Base-by-base conservation (phyloP, 2,113 vertebrate genomes). In the Ammodytes marinus region DNA sequence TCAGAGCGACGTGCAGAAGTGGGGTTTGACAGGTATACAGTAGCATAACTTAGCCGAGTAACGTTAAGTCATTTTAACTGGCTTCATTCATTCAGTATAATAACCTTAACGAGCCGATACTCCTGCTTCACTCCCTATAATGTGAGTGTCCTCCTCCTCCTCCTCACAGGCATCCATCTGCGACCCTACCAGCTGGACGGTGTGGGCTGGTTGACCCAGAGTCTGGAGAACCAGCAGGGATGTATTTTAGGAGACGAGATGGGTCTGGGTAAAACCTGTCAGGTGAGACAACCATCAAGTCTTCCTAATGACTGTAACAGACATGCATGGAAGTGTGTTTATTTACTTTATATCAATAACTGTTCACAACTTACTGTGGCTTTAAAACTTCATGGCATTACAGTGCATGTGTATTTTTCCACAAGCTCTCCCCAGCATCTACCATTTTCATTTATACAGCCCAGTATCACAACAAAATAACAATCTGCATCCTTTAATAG, bases 251-350 rank as follows among this genome's bases (percentile, higher is more conserved):
- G 96, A 2, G 98, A 99, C 60, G 98, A 99, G 90, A 99, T 99
- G 98, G 98, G 98, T 65, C 92, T 99, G 76, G 98, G 97, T 0
- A 99, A 99, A 93, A 99, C 98, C 72, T 99, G 98, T 67, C 98
- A 99, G 96, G 97, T 99, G 86, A 77, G 80, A 58, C 3, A 39
- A 55, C 49, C 17, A 50, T 6, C 52, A 13, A 13, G 39, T 45
- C 4, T 37, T 10, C 15, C 5, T 52, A 13, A 11, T 50, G 8
- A 5, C 42, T 27, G 27, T 27, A 27, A 27, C 27, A 27, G 27
- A 27, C 27, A 27, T 27, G 27, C 27, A 27, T n/a, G n/a, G n/a
- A n/a, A n/a, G 27, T 27, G 27, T 27, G 27, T 27, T 27, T 27
- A 27, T 27, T 27, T 27, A 27, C 27, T 27, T 27, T 27, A 27